phyloP scores from a whole-genome alignment of 2,888 invertebrate species.

The Timema cristinae region DNA sequence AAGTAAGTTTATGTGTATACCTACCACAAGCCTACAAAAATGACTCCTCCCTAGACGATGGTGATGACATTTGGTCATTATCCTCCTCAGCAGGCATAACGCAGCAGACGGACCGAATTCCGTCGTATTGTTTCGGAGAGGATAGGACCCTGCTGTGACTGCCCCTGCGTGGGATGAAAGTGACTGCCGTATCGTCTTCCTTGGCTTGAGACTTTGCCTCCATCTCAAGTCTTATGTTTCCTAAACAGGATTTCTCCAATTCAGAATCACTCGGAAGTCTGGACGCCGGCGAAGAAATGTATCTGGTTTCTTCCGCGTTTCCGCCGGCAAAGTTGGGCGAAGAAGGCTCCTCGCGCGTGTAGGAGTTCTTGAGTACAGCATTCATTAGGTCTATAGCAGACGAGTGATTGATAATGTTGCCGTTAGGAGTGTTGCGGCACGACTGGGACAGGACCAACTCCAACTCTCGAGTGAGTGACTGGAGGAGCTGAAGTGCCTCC shows the following conservation, averaged over 20 bases:
- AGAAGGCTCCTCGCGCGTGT: too few relatives aligned
- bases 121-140: background rate
- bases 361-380: too few relatives aligned
- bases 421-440: slow-evolving; percentile 24
- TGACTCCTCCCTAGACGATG: background rate
- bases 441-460: slow-evolving; percentile 66
- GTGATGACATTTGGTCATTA: background rate
- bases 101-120: slow-evolving; percentile 27
- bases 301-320: too few relatives aligned
- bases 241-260: slow-evolving; percentile 45
- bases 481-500: slow-evolving; percentile 62
- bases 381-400: too few relatives aligned
- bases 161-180: background rate
- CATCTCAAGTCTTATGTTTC: slow-evolving; percentile 46
- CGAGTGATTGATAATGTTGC: background rate
- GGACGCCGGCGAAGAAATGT: too few relatives aligned
- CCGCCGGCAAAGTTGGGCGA: too few relatives aligned
- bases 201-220: slow-evolving; percentile 38
- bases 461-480: slow-evolving; percentile 59
- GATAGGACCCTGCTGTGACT: background rate
- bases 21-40: background rate
- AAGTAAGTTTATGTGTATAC: too few relatives aligned
- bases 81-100: slow-evolving; percentile 24
- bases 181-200: slow-evolving; percentile 8
- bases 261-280: background rate